These are phyloP conservation scores for Hyposoter didymator DNA, from an alignment of 2,888 invertebrate genomes.

Conservation along the genomic window DNA sequence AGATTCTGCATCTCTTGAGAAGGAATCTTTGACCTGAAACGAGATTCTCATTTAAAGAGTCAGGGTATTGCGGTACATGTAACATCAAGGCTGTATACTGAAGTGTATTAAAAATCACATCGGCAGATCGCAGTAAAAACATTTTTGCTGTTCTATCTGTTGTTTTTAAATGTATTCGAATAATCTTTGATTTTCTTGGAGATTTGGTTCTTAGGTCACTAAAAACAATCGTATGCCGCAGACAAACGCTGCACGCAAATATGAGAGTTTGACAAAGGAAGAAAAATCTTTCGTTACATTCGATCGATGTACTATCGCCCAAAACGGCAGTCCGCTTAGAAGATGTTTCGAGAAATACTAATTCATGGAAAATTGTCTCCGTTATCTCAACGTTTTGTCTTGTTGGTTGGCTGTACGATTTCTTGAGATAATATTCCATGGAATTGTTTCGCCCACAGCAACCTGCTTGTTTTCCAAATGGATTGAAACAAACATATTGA, in stretches of 20 bases:
- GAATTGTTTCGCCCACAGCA: neutral
- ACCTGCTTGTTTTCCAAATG: neutral
- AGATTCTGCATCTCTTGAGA: neutral
- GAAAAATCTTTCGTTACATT: no score
- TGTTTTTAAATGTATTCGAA: no score
- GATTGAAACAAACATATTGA: neutral
- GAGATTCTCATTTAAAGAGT: constrained; percentile 30
- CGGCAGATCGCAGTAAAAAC: no score
- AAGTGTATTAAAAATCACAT: neutral
- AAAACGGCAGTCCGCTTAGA: neutral
- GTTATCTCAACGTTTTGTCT: neutral
- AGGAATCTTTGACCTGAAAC: constrained; percentile 21
- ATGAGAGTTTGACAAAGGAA: no score
- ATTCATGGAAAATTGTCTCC: neutral
- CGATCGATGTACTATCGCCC: no score
- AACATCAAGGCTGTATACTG: neutral
- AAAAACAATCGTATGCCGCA: no score
- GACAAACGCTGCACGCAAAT: no score
- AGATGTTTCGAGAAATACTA: neutral
- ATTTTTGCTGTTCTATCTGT: no score
- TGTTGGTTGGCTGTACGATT: neutral
- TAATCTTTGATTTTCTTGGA: no score
- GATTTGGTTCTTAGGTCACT: no score
- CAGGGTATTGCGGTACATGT: neutral
- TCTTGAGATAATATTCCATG: neutral